phyloP scores from a whole-genome alignment of 2,888 invertebrate species.

The Drosophila rellima region DNA sequence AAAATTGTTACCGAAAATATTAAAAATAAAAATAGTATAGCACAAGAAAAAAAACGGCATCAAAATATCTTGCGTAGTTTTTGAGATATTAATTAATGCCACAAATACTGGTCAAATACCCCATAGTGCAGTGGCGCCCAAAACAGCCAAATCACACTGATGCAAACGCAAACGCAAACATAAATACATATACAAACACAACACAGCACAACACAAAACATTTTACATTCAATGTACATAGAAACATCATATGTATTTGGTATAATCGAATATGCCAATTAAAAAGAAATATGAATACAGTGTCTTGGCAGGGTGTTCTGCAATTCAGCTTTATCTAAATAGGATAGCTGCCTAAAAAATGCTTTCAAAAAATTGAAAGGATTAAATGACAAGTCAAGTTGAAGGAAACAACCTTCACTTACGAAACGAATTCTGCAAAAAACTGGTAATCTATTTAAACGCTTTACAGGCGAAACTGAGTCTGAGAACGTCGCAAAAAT shows the following conservation, averaged over 20 bases:
- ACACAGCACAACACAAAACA: slow-evolving; percentile 8
- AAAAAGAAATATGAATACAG: slow-evolving; percentile 20
- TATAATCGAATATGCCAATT: slow-evolving; percentile 21
- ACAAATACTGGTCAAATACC: too few species aligned
- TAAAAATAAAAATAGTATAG: too few species aligned
- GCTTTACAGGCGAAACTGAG: slow-evolving; percentile 6
- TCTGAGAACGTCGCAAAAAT: slow-evolving; percentile 38
- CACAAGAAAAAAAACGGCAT: too few species aligned
- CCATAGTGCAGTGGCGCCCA: too few species aligned
- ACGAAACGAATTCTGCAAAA: neutral
- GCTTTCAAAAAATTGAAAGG: too few species aligned
- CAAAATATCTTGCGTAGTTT: too few species aligned
- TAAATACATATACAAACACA: neutral
- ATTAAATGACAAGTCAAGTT: too few species aligned
- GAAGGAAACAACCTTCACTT: neutral
- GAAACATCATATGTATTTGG: neutral
- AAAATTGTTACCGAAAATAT: too few species aligned
- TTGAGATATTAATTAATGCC: too few species aligned
- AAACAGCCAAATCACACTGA: slow-evolving; percentile 27
- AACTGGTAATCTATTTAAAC: neutral
- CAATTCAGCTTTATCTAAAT: too few species aligned
- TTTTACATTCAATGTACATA: slow-evolving; percentile 4
- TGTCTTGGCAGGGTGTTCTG: slow-evolving; percentile 9
- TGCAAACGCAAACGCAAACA: neutral
- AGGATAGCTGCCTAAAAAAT: too few species aligned